These are phyloP conservation scores for Euzophera pinguis DNA, from an alignment of 2,888 invertebrate species.

Conservation along the genomic window DNA sequence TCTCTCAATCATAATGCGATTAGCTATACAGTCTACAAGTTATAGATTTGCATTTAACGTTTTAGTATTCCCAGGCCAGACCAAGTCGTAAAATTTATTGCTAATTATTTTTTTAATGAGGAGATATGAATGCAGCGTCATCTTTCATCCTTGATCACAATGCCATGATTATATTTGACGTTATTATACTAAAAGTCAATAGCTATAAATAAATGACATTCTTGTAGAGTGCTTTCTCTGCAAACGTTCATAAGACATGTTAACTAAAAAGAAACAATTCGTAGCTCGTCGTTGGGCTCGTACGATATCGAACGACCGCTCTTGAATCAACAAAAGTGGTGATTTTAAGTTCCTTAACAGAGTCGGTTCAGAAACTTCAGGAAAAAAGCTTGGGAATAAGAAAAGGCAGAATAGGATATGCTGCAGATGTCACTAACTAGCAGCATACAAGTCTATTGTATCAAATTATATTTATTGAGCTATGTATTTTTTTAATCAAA, in stretches of 20 bases:
- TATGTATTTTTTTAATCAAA: no score
- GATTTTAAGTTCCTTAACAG: no score
- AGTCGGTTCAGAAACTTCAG: no score
- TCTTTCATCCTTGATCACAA: conserved; percentile 3
- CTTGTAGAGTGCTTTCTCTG: background rate
- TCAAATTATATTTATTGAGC: no score
- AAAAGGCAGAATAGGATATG: no score
- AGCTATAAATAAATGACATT: background rate
- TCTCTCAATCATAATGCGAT: conserved; percentile 1
- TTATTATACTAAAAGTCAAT: background rate
- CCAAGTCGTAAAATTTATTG: conserved; percentile 1
- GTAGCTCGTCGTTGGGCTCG: no score
- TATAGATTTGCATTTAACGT: background rate
- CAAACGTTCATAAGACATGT: background rate
- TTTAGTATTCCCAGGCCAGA: background rate
- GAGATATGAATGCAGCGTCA: background rate
- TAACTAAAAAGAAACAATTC: background rate
- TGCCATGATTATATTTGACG: background rate
- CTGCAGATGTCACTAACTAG: no score
- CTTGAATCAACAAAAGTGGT: no score
- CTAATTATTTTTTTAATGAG: conserved; percentile 2
- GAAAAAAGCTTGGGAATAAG: no score
- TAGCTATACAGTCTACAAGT: conserved; percentile 4
- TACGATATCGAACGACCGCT: no score
- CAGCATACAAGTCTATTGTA: no score